These are phyloP conservation scores for Drosophila meridionalis DNA, from an alignment of 2,888 invertebrate genomes.

Conservation along the genomic window DNA sequence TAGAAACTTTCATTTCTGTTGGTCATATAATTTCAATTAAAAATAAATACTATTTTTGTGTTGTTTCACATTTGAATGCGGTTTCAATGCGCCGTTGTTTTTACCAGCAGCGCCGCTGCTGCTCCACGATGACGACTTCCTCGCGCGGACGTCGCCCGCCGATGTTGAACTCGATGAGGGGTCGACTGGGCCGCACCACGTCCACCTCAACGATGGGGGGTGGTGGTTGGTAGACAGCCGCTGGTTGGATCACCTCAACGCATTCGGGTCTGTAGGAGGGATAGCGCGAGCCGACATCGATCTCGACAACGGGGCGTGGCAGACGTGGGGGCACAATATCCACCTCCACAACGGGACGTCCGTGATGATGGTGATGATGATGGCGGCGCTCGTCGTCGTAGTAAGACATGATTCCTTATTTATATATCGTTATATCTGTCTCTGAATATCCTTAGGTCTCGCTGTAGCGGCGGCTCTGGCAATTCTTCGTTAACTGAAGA, in stretches of 20 bases:
- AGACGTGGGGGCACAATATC: constrained; percentile 74
- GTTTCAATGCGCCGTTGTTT: not conserved
- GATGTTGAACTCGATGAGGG: constrained; percentile 68
- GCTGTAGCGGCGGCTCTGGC: constrained; percentile 4
- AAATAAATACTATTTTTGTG: constrained; percentile 43
- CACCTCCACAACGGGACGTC: constrained; percentile 78
- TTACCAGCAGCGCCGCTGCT: constrained; percentile 63
- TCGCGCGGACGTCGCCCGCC: constrained; percentile 68
- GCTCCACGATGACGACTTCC: constrained; percentile 65
- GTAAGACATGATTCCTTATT: constrained; percentile 61
- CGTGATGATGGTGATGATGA: constrained; percentile 66
- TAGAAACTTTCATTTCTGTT: constrained; percentile 33
- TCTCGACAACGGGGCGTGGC: constrained; percentile 67
- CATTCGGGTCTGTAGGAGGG: constrained; percentile 47
- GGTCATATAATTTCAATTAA: constrained; percentile 58
- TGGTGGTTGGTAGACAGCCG: constrained; percentile 64
- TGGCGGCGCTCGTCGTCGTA: constrained; percentile 69
- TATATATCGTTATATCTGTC: not conserved
- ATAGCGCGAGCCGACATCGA: constrained; percentile 64
- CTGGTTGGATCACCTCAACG: constrained; percentile 67
- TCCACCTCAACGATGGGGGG: constrained; percentile 71
- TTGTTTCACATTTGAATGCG: constrained; percentile 42
- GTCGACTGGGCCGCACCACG: constrained; percentile 64
- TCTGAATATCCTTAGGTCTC: not conserved
- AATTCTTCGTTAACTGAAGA: constrained; percentile 56